A percentile compares a stretch with the other conserved stretches of the same genome.
These are phyloP conservation scores for Drosophila eohydei DNA, from an alignment of 2,888 invertebrate genomes.

Conservation along the genomic window DNA sequence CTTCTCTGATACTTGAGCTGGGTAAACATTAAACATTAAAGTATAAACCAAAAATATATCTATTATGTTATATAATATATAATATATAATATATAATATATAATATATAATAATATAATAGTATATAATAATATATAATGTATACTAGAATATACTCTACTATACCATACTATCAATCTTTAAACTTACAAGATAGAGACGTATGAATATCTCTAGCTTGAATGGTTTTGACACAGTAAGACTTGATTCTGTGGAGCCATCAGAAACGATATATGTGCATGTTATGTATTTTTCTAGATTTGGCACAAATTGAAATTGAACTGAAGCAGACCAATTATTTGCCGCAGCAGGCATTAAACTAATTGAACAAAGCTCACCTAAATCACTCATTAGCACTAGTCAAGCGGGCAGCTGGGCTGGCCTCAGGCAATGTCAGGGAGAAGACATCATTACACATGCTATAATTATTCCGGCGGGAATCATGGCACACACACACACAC, in stretches of 20 bases:
- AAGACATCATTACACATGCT: constrained; percentile 37
- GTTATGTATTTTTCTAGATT: not conserved
- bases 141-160: no score
- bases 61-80: not conserved
- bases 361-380: constrained; percentile 71
- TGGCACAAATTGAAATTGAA: constrained; percentile 5
- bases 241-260: not conserved
- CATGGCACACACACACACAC: constrained; percentile 33
- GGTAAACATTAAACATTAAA: not conserved
- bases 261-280: not conserved
- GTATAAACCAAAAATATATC: not conserved
- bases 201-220: not conserved
- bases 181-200: no score
- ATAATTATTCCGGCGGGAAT: constrained; percentile 81
- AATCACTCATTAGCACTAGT: constrained; percentile 55
- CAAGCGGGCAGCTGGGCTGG: constrained; percentile 40
- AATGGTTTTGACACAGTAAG: no score
- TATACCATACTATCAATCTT: no score
- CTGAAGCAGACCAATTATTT: constrained; percentile 56
- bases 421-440: constrained; percentile 57
- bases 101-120: no score
- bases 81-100: no score
- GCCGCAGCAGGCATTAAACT: constrained; percentile 50
- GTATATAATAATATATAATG: no score
- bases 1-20: constrained; percentile 7